A percentile compares a stretch with the other conserved stretches of the same genome.
Evolutionary conservation across 2,888 invertebrate species (phyloP).

Genomic region (Nemotelus pantherinus): DNA sequence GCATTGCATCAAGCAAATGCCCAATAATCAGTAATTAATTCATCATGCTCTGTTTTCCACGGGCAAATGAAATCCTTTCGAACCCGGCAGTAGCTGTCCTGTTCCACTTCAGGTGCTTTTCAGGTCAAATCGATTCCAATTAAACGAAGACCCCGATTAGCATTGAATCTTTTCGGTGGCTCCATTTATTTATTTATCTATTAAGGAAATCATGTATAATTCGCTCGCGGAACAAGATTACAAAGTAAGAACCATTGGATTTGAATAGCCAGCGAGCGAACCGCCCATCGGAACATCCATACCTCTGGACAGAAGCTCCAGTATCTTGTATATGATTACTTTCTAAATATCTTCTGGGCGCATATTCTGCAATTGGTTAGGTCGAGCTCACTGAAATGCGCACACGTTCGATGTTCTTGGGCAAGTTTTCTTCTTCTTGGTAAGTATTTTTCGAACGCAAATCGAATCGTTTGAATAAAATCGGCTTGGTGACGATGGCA

Average conservation of each 20-base stretch:
- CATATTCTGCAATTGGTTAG: neutral
- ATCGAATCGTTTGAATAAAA: neutral
- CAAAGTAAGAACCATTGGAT: constrained; percentile 8
- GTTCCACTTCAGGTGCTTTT: neutral
- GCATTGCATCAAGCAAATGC: constrained; percentile 12
- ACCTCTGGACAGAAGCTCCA: neutral
- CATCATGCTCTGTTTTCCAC: constrained; percentile 7
- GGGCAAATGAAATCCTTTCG: neutral
- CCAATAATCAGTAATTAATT: constrained; percentile 20
- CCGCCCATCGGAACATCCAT: no score
- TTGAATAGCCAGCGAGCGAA: neutral
- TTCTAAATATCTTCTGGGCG: constrained; percentile 34
- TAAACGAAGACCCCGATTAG: neutral
- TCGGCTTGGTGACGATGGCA: neutral
- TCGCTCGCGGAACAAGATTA: neutral
- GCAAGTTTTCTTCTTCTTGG: neutral
- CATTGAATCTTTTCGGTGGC: neutral
- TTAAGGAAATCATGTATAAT: neutral
- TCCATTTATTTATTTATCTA: neutral
- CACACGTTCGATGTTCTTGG: neutral
- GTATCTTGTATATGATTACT: constrained; percentile 10
- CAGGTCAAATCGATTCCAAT: neutral
- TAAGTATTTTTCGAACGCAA: no score
- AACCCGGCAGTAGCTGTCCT: neutral
- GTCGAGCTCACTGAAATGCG: neutral